phyloP scores from a whole-genome alignment of 2,797 vertebrate genomes.

The Xenopus petersii region DNA sequence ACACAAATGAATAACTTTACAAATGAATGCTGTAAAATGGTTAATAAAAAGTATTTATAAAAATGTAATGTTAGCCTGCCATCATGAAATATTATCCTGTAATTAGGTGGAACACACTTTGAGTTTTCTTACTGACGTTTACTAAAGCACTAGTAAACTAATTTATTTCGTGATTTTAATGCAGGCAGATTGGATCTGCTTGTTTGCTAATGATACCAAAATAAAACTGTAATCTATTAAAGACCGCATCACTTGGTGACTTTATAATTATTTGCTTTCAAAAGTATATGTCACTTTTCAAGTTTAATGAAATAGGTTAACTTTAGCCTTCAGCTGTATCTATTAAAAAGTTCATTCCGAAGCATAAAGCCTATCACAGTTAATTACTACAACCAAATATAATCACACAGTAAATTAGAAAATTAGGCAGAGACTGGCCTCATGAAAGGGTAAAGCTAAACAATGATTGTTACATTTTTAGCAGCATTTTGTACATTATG shows the following conservation, averaged over 20 bases:
- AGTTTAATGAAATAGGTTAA: constrained; percentile 12
- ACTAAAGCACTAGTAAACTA: background rate
- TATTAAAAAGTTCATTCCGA: constrained; percentile 6
- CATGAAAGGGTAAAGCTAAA: background rate
- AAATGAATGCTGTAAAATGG: too few species aligned
- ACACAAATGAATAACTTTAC: too few species aligned
- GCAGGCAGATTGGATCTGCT: background rate
- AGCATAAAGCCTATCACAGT: constrained; percentile 5
- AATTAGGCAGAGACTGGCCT: background rate
- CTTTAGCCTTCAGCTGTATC: constrained; percentile 8
- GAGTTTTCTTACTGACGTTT: background rate
- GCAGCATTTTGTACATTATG: too few species aligned
- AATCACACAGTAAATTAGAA: constrained; percentile 7
- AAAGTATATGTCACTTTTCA: background rate
- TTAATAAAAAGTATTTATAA: background rate
- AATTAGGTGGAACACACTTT: background rate
- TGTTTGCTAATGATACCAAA: constrained; percentile 1
- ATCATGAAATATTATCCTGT: background rate
- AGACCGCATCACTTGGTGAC: background rate
- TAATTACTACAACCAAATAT: constrained; percentile 18
- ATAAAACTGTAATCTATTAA: constrained; percentile 12
- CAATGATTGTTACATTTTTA: too few species aligned
- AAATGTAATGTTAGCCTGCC: too few species aligned
- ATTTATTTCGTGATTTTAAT: background rate
- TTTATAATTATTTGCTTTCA: constrained; percentile 4